Conservation (phyloP, 2,797 vertebrate species). For the Tragopan temminckii region DNA sequence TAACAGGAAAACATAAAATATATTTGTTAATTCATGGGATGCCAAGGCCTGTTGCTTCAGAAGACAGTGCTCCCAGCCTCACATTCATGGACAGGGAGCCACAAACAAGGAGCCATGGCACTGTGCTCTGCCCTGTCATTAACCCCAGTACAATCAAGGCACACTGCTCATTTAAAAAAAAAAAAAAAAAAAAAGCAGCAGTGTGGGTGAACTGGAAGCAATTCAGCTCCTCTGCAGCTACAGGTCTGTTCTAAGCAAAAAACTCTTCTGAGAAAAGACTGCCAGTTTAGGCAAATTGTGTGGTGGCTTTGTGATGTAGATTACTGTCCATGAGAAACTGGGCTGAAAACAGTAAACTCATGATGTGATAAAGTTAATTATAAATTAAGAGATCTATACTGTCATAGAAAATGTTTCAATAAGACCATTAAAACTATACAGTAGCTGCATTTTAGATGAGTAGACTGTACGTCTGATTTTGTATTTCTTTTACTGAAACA, state of each 20-base stretch:
- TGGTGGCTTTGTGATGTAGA: background rate
- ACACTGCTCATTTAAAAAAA: background rate
- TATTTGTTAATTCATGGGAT: background rate
- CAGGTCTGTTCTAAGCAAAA: background rate
- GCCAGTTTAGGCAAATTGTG: slow-evolving; percentile 23
- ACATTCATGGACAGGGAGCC: background rate
- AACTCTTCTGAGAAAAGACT: background rate
- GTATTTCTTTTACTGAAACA: background rate
- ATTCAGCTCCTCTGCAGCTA: background rate
- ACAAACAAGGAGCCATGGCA: background rate
- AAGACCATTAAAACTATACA: background rate
- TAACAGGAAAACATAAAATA: background rate
- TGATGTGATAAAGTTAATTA: slow-evolving; percentile 23
- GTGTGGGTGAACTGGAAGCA: background rate
- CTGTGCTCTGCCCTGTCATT: background rate
- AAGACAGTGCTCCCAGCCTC: background rate
- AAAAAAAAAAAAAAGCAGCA: background rate
- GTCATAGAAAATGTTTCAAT: background rate
- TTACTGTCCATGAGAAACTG: background rate
- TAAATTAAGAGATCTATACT: slow-evolving; percentile 24
- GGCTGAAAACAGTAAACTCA: slow-evolving; percentile 10
- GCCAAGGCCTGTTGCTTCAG: background rate
- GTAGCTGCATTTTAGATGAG: background rate
- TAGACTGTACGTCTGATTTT: background rate
- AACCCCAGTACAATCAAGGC: background rate